Conservation (phyloP, 2,113 vertebrate species). For the Embiotoca jacksoni region DNA sequence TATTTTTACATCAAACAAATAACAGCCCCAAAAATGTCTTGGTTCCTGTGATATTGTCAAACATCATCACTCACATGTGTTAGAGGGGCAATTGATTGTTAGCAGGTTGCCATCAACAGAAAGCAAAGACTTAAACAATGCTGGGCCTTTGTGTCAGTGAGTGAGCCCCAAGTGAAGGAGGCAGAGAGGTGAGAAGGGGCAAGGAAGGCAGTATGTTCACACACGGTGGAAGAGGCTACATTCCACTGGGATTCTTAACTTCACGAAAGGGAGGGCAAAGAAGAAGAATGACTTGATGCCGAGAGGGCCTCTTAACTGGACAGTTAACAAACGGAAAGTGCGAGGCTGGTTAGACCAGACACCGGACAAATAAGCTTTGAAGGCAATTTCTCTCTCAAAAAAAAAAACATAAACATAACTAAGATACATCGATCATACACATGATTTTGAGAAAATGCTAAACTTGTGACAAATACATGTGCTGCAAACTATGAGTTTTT, state of each 20-base stretch:
- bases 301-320: conserved; percentile 45
- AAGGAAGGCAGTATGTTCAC: conserved; percentile 54
- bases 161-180: conserved; percentile 49
- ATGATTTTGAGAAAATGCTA: no score
- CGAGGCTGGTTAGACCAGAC: conserved; percentile 11
- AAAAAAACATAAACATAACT: no score
- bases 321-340: conserved; percentile 45
- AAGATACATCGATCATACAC: no score
- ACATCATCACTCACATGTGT: conserved; percentile 39
- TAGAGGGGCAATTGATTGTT: conserved; percentile 40
- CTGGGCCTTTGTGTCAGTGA: conserved; percentile 62
- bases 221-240: conserved; percentile 51
- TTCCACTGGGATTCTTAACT: conserved; percentile 59
- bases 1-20: conserved; percentile 23
- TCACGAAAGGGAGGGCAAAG: conserved; percentile 35
- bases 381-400: background rate
- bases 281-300: conserved; percentile 55
- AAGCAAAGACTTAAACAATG: conserved; percentile 62
- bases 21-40: conserved; percentile 13
- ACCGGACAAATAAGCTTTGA: conserved; percentile 2
- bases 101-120: conserved; percentile 54
- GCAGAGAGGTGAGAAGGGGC: conserved; percentile 63
- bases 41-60: conserved; percentile 47
- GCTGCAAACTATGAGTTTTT: no score
- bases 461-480: no score